Percentiles rank a stretch among this genome's conserved stretches.
Evolutionary conservation across 2,888 invertebrate species (phyloP).

Genomic region (Hydraecia micacea): DNA sequence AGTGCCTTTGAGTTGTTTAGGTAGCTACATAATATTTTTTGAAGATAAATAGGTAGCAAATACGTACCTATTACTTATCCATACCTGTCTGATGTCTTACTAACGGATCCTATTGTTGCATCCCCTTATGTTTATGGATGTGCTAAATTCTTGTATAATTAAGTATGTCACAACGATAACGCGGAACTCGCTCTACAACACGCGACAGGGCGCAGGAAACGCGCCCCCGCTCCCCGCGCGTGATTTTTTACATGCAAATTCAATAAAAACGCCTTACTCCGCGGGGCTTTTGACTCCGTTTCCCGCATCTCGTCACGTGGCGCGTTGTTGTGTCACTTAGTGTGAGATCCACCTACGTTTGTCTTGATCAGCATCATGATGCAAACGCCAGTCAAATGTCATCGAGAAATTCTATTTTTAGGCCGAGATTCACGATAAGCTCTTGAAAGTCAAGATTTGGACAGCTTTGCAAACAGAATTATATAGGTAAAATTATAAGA

Average conservation of each 20-base stretch:
- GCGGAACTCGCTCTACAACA: no score
- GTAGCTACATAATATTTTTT: background rate
- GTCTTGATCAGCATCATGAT: background rate
- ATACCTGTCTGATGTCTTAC: background rate
- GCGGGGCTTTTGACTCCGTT: background rate
- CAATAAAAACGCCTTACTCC: background rate
- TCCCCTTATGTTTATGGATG: background rate
- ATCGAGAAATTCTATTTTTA: background rate
- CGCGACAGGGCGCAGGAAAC: no score
- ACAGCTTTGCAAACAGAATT: background rate
- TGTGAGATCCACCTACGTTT: background rate
- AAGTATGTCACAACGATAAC: background rate
- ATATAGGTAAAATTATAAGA: background rate
- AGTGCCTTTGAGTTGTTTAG: background rate
- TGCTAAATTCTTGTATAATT: background rate
- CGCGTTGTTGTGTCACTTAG: background rate
- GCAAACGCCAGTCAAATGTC: background rate
- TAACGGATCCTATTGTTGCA: background rate
- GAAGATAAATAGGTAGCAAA: background rate
- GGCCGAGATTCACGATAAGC: background rate
- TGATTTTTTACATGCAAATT: background rate
- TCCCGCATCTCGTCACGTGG: background rate
- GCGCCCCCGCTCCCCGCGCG: no score
- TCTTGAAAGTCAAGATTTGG: background rate
- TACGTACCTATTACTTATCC: background rate